A percentile compares a stretch with the other conserved stretches of the same genome.
Evolutionary conservation across 2,797 vertebrate species (phyloP).

Genomic region (Champsocephalus esox): DNA sequence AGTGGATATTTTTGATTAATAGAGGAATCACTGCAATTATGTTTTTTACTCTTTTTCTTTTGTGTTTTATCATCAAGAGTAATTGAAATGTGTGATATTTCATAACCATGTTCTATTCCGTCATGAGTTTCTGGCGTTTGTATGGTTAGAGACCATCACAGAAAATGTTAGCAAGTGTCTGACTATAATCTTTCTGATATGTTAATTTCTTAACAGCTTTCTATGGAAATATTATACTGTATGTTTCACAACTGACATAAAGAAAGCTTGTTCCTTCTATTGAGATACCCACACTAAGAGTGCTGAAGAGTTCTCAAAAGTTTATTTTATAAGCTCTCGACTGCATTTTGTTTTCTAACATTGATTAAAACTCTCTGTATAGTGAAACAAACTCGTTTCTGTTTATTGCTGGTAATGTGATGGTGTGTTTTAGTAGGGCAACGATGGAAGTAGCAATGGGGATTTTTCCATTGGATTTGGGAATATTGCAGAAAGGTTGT

Average conservation of each 20-base stretch:
- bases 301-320: constrained; percentile 10
- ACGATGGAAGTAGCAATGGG: too few relatives aligned
- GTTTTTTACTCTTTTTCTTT: constrained; percentile 22
- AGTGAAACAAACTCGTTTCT: constrained; percentile 43
- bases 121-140: constrained; percentile 16
- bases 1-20: constrained; percentile 41
- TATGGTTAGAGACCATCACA: constrained; percentile 22
- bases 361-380: constrained; percentile 72
- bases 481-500: too few relatives aligned
- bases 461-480: too few relatives aligned
- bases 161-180: background rate
- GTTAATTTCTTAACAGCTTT: constrained; percentile 25
- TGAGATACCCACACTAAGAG: constrained; percentile 46
- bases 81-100: constrained; percentile 21
- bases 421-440: background rate
- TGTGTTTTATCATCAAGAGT: constrained; percentile 22
- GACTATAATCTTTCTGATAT: constrained; percentile 13
- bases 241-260: constrained; percentile 58
- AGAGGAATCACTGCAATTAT: constrained; percentile 16
- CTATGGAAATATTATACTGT: constrained; percentile 9
- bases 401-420: background rate
- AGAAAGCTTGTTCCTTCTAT: constrained; percentile 30
- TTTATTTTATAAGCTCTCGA: constrained; percentile 50
- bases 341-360: constrained; percentile 70
- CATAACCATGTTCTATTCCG: constrained; percentile 3